Evolutionary conservation across 2,113 vertebrate species (phyloP).

Genomic region (Amphiprion ocellaris): DNA sequence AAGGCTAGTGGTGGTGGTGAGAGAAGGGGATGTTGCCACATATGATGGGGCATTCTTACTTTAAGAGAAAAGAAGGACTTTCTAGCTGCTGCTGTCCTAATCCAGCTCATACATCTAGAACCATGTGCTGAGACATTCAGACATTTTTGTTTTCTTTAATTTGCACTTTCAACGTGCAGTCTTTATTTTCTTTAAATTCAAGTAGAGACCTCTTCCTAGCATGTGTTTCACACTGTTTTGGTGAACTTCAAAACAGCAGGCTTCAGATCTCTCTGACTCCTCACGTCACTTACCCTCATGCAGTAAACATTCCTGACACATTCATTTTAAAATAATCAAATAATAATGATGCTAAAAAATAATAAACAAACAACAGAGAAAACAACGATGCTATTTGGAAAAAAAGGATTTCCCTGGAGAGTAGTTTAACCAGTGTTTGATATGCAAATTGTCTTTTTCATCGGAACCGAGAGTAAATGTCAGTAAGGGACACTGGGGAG

Average conservation of each 20-base stretch:
- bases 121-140: background rate
- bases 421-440: slow-evolving; percentile 75
- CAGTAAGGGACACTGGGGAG: slow-evolving; percentile 65
- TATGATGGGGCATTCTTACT: slow-evolving; percentile 42
- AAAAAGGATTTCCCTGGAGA: slow-evolving; percentile 53
- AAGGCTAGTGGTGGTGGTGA: slow-evolving; percentile 79
- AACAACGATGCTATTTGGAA: slow-evolving; percentile 37
- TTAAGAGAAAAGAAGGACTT: slow-evolving; percentile 15
- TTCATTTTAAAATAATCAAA: slow-evolving; percentile 69
- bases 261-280: slow-evolving; percentile 25
- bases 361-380: slow-evolving; percentile 69
- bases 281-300: background rate
- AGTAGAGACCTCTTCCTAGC: background rate
- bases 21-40: slow-evolving; percentile 73
- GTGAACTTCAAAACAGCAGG: slow-evolving; percentile 18
- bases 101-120: background rate
- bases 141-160: slow-evolving; percentile 10
- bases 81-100: slow-evolving; percentile 1
- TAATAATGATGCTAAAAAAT: slow-evolving; percentile 56
- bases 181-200: background rate
- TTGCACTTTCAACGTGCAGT: background rate
- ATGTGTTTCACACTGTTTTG: slow-evolving; percentile 2
- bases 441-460: slow-evolving; percentile 79
- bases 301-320: slow-evolving; percentile 49
- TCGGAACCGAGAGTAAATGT: slow-evolving; percentile 69